These are phyloP conservation scores for Lepidocolaptes lacrymiger DNA, from an alignment of 2,797 vertebrate species.

Conservation along the genomic window DNA sequence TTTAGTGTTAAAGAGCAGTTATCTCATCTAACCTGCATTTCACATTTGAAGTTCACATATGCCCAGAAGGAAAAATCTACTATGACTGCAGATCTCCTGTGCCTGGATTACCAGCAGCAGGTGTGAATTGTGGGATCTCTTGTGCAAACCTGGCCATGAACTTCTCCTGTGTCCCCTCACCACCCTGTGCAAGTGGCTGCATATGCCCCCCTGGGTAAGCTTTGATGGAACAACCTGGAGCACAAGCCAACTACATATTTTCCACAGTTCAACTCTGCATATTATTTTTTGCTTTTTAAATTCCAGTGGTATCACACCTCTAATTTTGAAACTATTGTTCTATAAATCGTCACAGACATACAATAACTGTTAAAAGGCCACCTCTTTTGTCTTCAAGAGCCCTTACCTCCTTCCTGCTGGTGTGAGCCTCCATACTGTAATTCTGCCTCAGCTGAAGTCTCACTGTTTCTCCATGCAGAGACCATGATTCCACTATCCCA, in stretches of 20 bases:
- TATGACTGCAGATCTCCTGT: slow-evolving; percentile 91
- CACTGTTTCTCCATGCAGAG: background rate
- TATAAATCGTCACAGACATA: background rate
- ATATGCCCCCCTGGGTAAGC: slow-evolving; percentile 92
- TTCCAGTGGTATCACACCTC: background rate
- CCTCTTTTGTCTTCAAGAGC: background rate
- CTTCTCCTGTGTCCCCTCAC: slow-evolving; percentile 92
- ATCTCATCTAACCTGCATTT: slow-evolving; percentile 50
- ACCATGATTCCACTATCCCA: background rate
- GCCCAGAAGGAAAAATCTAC: slow-evolving; percentile 93
- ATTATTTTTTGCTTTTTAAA: background rate
- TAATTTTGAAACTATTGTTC: slow-evolving; percentile 15
- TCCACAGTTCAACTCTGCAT: background rate
- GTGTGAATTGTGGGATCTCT: slow-evolving; percentile 90
- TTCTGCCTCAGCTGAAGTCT: background rate
- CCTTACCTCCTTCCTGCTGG: background rate
- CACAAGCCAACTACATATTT: background rate
- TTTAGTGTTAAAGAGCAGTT: background rate
- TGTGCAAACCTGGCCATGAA: slow-evolving; percentile 97
- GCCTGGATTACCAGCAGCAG: slow-evolving; percentile 83
- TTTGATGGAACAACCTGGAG: background rate
- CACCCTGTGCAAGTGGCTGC: slow-evolving; percentile 93
- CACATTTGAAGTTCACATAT: slow-evolving; percentile 76
- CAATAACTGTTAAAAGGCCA: background rate
- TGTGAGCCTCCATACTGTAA: background rate